Percentiles rank a stretch among this genome's conserved stretches.
These are phyloP conservation scores for Picus viridis DNA, from an alignment of 2,797 vertebrate species.

Conservation along the genomic window DNA sequence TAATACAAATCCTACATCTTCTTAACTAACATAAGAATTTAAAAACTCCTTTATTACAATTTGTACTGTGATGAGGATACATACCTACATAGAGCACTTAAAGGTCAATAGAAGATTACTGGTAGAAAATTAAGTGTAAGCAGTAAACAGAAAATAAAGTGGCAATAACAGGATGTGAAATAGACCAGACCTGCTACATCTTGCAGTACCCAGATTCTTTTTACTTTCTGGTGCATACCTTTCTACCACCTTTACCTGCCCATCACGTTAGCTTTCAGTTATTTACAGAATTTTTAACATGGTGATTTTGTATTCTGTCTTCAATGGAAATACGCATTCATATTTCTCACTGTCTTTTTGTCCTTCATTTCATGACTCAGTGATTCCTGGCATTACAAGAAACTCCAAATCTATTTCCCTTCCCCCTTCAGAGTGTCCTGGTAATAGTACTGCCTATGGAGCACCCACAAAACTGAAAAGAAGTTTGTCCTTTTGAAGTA, in stretches of 20 bases:
- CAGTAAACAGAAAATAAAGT: not conserved
- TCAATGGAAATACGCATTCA: not conserved
- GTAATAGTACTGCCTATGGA: not conserved
- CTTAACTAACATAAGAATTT: not conserved
- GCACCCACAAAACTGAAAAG: not conserved
- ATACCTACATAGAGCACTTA: not conserved
- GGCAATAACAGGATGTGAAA: not conserved
- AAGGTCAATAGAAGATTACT: not conserved
- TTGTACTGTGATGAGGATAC: not conserved
- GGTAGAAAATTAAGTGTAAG: not conserved
- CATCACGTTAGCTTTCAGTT: not conserved
- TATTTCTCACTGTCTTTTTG: not conserved
- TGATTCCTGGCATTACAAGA: not conserved
- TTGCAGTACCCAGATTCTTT: not conserved
- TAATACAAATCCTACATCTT: not conserved
- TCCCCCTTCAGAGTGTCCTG: not conserved
- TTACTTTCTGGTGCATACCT: not conserved
- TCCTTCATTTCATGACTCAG: not conserved
- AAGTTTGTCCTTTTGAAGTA: not conserved
- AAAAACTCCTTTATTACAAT: conserved; percentile 2
- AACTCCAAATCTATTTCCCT: not conserved
- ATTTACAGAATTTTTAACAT: not conserved
- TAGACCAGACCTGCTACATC: not conserved
- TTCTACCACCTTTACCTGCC: not conserved
- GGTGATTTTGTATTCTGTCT: not conserved